Base-by-base conservation (phyloP, 2,113 vertebrate genomes). In the Cynocephalus volans region DNA sequence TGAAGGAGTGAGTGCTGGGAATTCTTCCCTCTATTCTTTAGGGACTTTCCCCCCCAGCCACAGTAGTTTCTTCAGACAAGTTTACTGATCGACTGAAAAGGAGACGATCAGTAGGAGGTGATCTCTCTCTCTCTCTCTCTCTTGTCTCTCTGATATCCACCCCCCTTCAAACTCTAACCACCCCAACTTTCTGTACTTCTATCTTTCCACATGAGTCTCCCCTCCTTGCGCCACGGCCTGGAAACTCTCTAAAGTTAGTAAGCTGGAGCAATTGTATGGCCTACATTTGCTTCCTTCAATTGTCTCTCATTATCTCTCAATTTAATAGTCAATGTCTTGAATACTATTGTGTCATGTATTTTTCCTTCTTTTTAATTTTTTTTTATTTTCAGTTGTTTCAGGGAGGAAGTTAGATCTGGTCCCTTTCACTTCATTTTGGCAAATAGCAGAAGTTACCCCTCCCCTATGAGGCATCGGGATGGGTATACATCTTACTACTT, bases 1-100 rank as follows among this genome's bases (percentile, higher is more conserved):
- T 0, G 7, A 58, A 24, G 23, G 24, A 56, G 45, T 28, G 56
- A 58, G 54, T 17, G 1, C 2, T 13, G 4, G 15, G 2, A 26
- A 19, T 23, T 18, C 33, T 28, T 26, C 23, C 21, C 14, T 41
- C 36, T 48, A 33, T 28, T 31, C 36, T 56, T 50, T 13, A 23
- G 48, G 28, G 45, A 1, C 41, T 58, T 18, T 18, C n/a, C 19
- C 6, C 8, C 2, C 28, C 50, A 4, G 36, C 36, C 13, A 24
- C 10, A 60, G 54, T 4, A 11, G 10, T 60, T 50, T 52, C 48
- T 73, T n/a, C 28, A 18, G 33, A 48, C 1, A 26, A 4, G 4
- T 69, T 86, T 21, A 6, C 0, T 24, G 45, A 58, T 14, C 23
- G 52, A 3, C 13, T 70, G 50, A 64, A 88, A 41, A 41, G 41